These are phyloP conservation scores for Drosophila neonasuta DNA, from an alignment of 2,888 invertebrate species.

Conservation along the genomic window DNA sequence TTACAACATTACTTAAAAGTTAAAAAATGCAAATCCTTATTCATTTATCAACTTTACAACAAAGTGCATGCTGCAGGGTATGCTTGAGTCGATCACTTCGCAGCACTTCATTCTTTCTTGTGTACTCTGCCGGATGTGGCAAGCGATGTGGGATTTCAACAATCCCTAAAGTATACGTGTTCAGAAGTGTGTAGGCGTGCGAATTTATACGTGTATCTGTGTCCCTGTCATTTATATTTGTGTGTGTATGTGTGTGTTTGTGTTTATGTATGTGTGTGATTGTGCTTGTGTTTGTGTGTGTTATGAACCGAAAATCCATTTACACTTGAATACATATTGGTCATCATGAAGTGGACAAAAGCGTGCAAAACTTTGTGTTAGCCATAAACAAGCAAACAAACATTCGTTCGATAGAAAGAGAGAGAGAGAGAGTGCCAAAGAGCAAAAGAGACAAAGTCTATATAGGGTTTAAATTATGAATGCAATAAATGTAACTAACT, in stretches of 20 bases:
- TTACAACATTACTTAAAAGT: no score
- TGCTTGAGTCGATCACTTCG: neutral
- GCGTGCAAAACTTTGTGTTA: conserved; percentile 43
- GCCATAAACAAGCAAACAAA: conserved; percentile 44
- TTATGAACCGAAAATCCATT: conserved; percentile 72
- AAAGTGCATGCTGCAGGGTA: neutral
- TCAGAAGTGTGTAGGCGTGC: conserved; percentile 7
- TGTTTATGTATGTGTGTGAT: conserved; percentile 1
- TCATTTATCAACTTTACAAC: no score
- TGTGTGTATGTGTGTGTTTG: neutral
- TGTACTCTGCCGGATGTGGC: conserved; percentile 38
- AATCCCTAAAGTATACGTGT: conserved; percentile 44
- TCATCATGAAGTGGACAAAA: conserved; percentile 53
- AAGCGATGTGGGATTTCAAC: conserved; percentile 42
- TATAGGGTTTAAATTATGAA: conserved; percentile 59
- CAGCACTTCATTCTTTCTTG: neutral
- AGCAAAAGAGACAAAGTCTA: neutral
- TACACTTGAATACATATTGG: conserved; percentile 60
- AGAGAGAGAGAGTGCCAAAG: neutral
- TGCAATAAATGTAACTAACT: conserved; percentile 58
- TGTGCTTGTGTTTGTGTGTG: conserved; percentile 34
- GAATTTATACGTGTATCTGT: conserved; percentile 34
- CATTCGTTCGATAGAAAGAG: conserved; percentile 24
- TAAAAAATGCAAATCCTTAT: no score
- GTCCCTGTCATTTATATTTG: conserved; percentile 10